Evolutionary conservation across 2,888 invertebrate genomes (phyloP).

Genomic region (Zaprionus bogoriensis): DNA sequence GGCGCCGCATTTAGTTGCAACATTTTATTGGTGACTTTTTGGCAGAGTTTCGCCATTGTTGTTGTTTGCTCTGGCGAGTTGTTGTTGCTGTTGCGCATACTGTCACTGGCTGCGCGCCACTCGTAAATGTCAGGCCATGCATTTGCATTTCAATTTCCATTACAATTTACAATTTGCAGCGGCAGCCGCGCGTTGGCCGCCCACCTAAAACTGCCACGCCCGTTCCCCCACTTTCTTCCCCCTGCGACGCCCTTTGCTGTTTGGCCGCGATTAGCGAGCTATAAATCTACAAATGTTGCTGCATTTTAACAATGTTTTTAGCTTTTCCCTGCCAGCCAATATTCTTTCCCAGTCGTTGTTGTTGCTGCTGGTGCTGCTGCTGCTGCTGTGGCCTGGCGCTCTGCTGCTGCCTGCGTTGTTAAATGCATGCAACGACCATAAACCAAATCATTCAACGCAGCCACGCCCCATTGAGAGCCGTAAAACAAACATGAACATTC

Average conservation of each 20-base stretch:
- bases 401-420: slow-evolving; percentile 51
- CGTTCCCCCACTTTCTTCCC: neutral
- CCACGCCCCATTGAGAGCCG: slow-evolving; percentile 61
- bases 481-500: slow-evolving; percentile 49
- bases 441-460: slow-evolving; percentile 68
- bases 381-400: too few relatives aligned
- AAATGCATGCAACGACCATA: slow-evolving; percentile 70
- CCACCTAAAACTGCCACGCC: slow-evolving; percentile 43
- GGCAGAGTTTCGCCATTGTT: slow-evolving; percentile 49
- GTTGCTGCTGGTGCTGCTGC: slow-evolving; percentile 22
- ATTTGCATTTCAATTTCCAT: slow-evolving; percentile 79
- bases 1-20: slow-evolving; percentile 77
- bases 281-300: slow-evolving; percentile 76
- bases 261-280: slow-evolving; percentile 77
- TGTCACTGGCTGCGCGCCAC: slow-evolving; percentile 51
- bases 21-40: slow-evolving; percentile 78
- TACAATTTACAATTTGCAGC: slow-evolving; percentile 67
- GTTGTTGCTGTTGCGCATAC: slow-evolving; percentile 20
- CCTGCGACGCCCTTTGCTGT: slow-evolving; percentile 40
- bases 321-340: slow-evolving; percentile 56
- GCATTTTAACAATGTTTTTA: slow-evolving; percentile 74
- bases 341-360: slow-evolving; percentile 20
- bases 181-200: slow-evolving; percentile 33
- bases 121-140: slow-evolving; percentile 73
- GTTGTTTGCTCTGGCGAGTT: slow-evolving; percentile 6